Evolutionary conservation across 2,113 vertebrate genomes (phyloP), one percentile per base, ranked within the genome.

Genomic region (Dinomys branickii): DNA sequence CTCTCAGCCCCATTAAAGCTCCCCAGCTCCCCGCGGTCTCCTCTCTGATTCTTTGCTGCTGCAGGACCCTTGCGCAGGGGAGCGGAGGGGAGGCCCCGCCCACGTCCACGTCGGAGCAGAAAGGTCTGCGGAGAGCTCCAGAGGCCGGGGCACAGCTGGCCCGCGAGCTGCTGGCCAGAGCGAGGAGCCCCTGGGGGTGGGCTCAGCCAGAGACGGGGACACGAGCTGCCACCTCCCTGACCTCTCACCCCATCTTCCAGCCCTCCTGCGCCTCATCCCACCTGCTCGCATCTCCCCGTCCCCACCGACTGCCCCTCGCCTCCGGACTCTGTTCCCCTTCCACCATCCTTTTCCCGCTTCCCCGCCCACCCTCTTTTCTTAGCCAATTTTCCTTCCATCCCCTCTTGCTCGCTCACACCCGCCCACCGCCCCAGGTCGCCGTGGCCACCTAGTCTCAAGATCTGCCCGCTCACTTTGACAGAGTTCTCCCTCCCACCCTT

Each of bases 1-100:
- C 33, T 47, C 87, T 28, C 61, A 24, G 67, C 65, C 41, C 86
- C 88, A 97, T 97, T 97, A 97, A 97, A 97, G 91, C 52, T 93
- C 93, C 92, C 61, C 5, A 86, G 91, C 41, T 47, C 75, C 78
- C 50, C 1, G 5, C 80, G 26, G 97, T 69, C 90, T 97, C 92
- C 67, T 90, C 87, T 96, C 88, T 24, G 50, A 78, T 96, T 98
- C 82, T 92, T 96, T 83, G 86, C 73, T 71, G 52, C 94, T 85
- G 67, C 63, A 33, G 80, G 88, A 89, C 44, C 67, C 54, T 59
- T 9, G 14, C 28, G 8, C 14, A 26, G 59, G 28, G 22, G n/a
- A 26, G 7, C 26, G 71, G 20, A 35, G 52, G 41, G 54, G 75
- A 33, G 17, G 20, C 52, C 61, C 47, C 17, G 71, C 8, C 24